These are phyloP conservation scores for Mimas tiliae DNA, from an alignment of 2,888 invertebrate genomes.

Conservation along the genomic window DNA sequence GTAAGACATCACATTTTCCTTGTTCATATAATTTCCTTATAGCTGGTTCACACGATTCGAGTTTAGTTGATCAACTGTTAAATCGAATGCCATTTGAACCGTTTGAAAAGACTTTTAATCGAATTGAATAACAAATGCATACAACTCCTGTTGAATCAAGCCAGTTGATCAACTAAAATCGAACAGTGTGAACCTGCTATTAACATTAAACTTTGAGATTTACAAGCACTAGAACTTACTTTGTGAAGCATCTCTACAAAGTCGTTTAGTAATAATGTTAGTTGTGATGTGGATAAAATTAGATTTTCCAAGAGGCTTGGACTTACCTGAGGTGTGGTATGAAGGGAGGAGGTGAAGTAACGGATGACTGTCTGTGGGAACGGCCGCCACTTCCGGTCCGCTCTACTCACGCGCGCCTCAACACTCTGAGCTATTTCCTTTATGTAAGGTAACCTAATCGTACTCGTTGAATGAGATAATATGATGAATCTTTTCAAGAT, in stretches of 20 bases:
- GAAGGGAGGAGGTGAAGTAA: conserved; percentile 74
- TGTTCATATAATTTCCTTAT: not conserved
- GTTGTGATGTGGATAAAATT: conserved; percentile 24
- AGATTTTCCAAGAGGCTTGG: conserved; percentile 45
- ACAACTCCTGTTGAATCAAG: too few relatives aligned
- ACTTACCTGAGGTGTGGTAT: conserved; percentile 35
- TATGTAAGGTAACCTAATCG: conserved; percentile 68
- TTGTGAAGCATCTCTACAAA: not conserved
- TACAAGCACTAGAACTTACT: not conserved
- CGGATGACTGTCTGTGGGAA: conserved; percentile 84
- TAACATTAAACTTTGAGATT: not conserved
- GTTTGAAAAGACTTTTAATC: too few relatives aligned
- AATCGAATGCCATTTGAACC: too few relatives aligned
- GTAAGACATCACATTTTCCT: not conserved
- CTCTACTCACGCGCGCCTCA: conserved; percentile 64
- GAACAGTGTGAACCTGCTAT: too few relatives aligned
- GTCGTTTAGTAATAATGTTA: not conserved
- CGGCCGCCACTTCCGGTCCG: conserved; percentile 80
- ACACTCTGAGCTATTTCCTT: conserved; percentile 81
- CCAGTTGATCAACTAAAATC: too few relatives aligned
- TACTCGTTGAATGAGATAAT: not conserved
- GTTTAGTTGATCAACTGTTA: too few relatives aligned
- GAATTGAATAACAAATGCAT: too few relatives aligned
- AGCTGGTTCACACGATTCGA: too few relatives aligned
- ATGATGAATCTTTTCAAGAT: not conserved